Evolutionary conservation across 2,113 vertebrate genomes (phyloP).

Genomic region (Neomonachus schauinslandi): DNA sequence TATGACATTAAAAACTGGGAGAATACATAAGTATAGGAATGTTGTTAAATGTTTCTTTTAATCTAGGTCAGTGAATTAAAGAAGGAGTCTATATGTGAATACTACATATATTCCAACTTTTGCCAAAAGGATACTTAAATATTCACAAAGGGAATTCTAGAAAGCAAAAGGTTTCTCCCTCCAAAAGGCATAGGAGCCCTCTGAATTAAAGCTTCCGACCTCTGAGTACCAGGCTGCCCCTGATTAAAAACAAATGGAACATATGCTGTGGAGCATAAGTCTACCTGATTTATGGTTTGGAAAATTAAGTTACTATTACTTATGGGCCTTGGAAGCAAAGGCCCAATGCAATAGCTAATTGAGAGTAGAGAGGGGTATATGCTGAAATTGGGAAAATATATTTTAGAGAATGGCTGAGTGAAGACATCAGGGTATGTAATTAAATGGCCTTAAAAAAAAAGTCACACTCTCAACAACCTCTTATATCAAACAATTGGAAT

Average conservation of each 20-base stretch:
- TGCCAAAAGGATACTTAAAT: slow-evolving; percentile 71
- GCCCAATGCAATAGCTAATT: slow-evolving; percentile 75
- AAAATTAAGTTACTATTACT: slow-evolving; percentile 83
- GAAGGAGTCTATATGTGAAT: slow-evolving; percentile 29
- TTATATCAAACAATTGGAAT: slow-evolving; percentile 76
- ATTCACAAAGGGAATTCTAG: slow-evolving; percentile 73
- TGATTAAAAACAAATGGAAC: slow-evolving; percentile 82
- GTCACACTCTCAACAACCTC: slow-evolving; percentile 76
- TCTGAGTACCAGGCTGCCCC: slow-evolving; percentile 51
- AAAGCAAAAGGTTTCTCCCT: slow-evolving; percentile 11
- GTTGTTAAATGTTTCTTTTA: background rate
- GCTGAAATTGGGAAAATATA: slow-evolving; percentile 79
- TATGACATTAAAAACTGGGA: background rate
- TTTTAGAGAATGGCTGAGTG: slow-evolving; percentile 76
- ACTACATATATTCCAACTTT: slow-evolving; percentile 32
- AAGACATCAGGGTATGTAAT: slow-evolving; percentile 84
- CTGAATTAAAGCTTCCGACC: slow-evolving; percentile 77
- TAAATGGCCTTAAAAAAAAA: slow-evolving; percentile 79
- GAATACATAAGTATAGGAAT: background rate
- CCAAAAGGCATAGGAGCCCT: background rate
- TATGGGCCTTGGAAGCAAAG: slow-evolving; percentile 74
- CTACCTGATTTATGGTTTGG: slow-evolving; percentile 77
- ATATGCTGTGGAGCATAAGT: slow-evolving; percentile 26
- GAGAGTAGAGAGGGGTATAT: slow-evolving; percentile 64
- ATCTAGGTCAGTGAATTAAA: slow-evolving; percentile 36